Evolutionary conservation across 1,140 invertebrate species (phyloP).

Genomic region (Ips typographus): DNA sequence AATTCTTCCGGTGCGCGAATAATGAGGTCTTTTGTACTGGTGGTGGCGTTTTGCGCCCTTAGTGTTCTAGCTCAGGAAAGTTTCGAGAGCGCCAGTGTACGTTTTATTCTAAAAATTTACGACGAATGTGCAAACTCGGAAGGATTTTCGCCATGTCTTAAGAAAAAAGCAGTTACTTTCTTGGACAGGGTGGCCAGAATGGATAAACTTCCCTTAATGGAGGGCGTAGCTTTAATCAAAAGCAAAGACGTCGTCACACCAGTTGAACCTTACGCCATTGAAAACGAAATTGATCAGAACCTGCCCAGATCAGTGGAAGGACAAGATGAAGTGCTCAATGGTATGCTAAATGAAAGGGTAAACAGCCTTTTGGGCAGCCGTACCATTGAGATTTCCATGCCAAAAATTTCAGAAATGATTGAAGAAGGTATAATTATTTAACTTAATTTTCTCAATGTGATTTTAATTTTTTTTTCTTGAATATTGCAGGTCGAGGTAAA

Average conservation of each 20-base stretch:
- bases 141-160: conserved; percentile 70
- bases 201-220: conserved; percentile 65
- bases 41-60: conserved; percentile 41
- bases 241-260: conserved; percentile 51
- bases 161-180: conserved; percentile 76
- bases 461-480: conserved; percentile 8
- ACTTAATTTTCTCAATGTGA: conserved; percentile 1
- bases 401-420: conserved; percentile 62
- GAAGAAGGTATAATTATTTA: conserved; percentile 66
- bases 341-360: conserved; percentile 69
- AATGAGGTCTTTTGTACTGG: conserved; percentile 47
- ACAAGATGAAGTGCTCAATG: conserved; percentile 65
- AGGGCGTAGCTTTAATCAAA: conserved; percentile 66
- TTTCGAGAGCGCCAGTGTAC: conserved; percentile 55
- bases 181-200: conserved; percentile 70
- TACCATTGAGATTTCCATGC: conserved; percentile 71
- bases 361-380: conserved; percentile 71
- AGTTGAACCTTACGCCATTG: conserved; percentile 51
- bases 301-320: conserved; percentile 63
- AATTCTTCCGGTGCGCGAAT: conserved; percentile 36
- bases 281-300: conserved; percentile 66
- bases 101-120: conserved; percentile 60
- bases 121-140: conserved; percentile 63
- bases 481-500: conserved; percentile 61
- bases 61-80: conserved; percentile 42